Conservation (phyloP, 2,888 invertebrate species). For the Lithophane ornitopus region DNA sequence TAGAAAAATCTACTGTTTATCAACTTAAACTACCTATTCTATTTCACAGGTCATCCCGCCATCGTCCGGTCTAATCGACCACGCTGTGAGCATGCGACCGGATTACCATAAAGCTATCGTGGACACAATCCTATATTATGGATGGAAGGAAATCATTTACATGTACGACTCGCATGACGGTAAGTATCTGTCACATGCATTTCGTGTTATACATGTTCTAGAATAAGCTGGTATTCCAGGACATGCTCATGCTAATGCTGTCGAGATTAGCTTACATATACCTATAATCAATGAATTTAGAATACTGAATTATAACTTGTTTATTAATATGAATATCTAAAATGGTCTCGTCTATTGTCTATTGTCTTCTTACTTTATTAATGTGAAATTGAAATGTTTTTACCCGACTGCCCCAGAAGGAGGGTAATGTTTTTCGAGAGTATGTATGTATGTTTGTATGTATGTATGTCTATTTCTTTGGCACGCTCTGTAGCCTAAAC, state of each 20-base stretch:
- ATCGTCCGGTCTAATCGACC: slow-evolving; percentile 96
- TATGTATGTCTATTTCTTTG: no score
- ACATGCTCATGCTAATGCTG: not conserved
- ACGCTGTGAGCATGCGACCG: slow-evolving; percentile 98
- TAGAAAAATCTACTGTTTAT: not conserved
- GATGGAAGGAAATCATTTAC: slow-evolving; percentile 97
- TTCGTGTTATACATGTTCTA: slow-evolving; percentile 7
- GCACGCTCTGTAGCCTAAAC: no score
- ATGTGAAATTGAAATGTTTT: not conserved
- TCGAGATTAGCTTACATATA: not conserved
- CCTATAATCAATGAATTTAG: not conserved
- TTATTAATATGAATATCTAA: not conserved
- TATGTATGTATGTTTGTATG: no score
- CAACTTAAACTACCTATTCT: slow-evolving; percentile 22
- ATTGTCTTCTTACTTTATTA: not conserved
- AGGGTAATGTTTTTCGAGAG: no score
- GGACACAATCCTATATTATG: slow-evolving; percentile 97
- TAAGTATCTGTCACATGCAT: slow-evolving; percentile 85
- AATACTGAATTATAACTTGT: not conserved
- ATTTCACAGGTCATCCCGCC: slow-evolving; percentile 94
- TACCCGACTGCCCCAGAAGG: no score
- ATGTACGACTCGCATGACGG: slow-evolving; percentile 98
- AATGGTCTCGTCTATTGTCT: not conserved
- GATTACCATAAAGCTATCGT: slow-evolving; percentile 98
- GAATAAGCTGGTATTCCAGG: not conserved